Evolutionary conservation across 2,113 vertebrate species (phyloP), one percentile per base, ranked within the genome.

Genomic region (Ardeotis arabs): DNA sequence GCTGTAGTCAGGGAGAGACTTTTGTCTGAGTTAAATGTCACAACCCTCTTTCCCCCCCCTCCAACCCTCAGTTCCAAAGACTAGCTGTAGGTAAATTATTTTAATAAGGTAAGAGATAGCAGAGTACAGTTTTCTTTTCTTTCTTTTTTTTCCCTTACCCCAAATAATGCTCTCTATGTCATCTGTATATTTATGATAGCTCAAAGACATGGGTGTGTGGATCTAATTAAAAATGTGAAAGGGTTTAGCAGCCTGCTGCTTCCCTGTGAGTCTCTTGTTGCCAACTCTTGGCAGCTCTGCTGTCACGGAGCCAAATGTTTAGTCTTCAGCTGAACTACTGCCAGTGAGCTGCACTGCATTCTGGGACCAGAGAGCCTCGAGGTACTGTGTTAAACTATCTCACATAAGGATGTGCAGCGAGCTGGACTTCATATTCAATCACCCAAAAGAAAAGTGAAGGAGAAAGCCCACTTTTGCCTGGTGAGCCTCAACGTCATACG

Each of bases 211-310:
- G 99, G 99, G 98, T 99, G 99, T 99, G 99, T 99, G 99, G 99
- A 98, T 99, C 99, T 99, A 99, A 99, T 99, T 99, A 99, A 99
- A 99, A 99, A 99, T 99, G 99, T 99, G 99, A 99, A 99, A 99
- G 98, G 98, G 99, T 99, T 99, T 99, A 99, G 99, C 98, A 98
- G 99, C 98, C 99, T 98, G 98, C 98, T 99, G 98, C 98, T 98
- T 99, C 98, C 97, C 98, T 98, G 97, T 94, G 97, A 98, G 98
- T 98, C 99, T 99, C 99, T 98, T 97, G 98, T 98, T 99, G 99
- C 99, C 99, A 99, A 98, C 98, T 99, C 98, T 98, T 99, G 99
- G 99, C 99, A 99, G 99, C 98, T 98, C 98, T 97, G 98, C 98
- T 99, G 99, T 99, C 99, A 99, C 97, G 21, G 97, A 98, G 99